phyloP scores from a whole-genome alignment of 2,113 vertebrate species.

The Pluvialis apricaria region DNA sequence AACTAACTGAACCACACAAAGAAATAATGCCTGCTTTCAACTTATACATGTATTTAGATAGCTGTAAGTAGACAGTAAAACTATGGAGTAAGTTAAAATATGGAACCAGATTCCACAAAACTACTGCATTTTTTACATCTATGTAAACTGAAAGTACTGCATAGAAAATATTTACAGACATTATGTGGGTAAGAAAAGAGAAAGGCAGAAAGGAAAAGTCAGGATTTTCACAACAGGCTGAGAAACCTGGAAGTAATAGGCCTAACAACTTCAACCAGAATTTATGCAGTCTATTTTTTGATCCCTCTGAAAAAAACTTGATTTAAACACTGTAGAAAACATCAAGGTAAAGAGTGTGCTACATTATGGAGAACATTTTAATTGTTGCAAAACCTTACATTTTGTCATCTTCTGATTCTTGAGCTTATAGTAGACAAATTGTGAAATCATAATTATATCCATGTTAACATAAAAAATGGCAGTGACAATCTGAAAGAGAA shows the following conservation, averaged over 20 bases:
- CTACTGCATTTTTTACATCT: not conserved
- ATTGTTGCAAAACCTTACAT: slow-evolving; percentile 39
- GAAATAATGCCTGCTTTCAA: not conserved
- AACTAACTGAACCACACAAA: not conserved
- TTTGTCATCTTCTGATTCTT: slow-evolving; percentile 65
- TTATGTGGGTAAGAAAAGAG: not conserved
- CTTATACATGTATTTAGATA: not conserved
- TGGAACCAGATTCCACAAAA: not conserved
- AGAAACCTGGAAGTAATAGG: not conserved
- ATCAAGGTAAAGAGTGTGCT: not conserved
- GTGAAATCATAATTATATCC: slow-evolving; percentile 68
- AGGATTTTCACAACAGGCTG: not conserved
- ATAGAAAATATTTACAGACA: not conserved
- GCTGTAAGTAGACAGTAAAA: not conserved
- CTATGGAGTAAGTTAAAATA: not conserved
- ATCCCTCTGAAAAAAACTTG: not conserved
- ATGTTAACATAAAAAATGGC: slow-evolving; percentile 70
- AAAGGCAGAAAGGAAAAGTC: not conserved
- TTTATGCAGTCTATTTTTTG: not conserved
- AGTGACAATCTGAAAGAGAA: slow-evolving; percentile 62
- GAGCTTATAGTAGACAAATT: slow-evolving; percentile 73
- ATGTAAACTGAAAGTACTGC: not conserved
- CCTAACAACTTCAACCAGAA: not conserved
- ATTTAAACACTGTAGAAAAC: not conserved
- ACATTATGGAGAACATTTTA: not conserved